phyloP scores from a whole-genome alignment of 2,888 invertebrate species.

The Geotrupes spiniger region DNA sequence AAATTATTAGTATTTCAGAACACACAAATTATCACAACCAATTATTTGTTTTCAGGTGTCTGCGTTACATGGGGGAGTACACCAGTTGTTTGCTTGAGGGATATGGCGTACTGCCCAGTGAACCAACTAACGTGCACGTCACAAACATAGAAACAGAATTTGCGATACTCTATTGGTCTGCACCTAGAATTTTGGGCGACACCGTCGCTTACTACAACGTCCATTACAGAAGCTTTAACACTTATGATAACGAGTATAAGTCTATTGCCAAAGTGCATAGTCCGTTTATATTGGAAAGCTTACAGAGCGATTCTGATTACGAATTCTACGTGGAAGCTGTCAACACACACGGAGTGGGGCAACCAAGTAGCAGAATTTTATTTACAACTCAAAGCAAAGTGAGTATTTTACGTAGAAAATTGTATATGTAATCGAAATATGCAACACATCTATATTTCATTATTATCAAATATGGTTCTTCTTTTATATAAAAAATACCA shows the following conservation, averaged over 20 bases:
- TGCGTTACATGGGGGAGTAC: conserved; percentile 78
- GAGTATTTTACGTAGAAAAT: no score
- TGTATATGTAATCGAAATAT: no score
- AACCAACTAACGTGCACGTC: conserved; percentile 67
- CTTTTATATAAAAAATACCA: no score
- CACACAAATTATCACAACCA: no score
- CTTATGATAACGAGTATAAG: conserved; percentile 48
- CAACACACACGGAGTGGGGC: conserved; percentile 76
- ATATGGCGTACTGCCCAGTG: conserved; percentile 76
- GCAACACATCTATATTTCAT: no score
- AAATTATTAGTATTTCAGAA: no score
- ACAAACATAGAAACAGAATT: conserved; percentile 73
- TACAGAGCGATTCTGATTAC: conserved; percentile 72
- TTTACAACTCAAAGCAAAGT: conserved; percentile 73
- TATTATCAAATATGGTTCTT: no score
- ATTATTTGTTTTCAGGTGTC: conserved; percentile 55
- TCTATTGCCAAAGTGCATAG: conserved; percentile 54
- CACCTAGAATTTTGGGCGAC: conserved; percentile 67
- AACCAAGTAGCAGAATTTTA: conserved; percentile 70
- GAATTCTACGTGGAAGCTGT: conserved; percentile 78
- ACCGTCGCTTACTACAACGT: conserved; percentile 60
- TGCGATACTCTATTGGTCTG: conserved; percentile 75
- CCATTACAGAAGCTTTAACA: conserved; percentile 45
- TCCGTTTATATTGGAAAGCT: conserved; percentile 71
- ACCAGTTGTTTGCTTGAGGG: conserved; percentile 80